phyloP scores from a whole-genome alignment of 1,140 invertebrate genomes.

The Lamellibrachia luymesi region DNA sequence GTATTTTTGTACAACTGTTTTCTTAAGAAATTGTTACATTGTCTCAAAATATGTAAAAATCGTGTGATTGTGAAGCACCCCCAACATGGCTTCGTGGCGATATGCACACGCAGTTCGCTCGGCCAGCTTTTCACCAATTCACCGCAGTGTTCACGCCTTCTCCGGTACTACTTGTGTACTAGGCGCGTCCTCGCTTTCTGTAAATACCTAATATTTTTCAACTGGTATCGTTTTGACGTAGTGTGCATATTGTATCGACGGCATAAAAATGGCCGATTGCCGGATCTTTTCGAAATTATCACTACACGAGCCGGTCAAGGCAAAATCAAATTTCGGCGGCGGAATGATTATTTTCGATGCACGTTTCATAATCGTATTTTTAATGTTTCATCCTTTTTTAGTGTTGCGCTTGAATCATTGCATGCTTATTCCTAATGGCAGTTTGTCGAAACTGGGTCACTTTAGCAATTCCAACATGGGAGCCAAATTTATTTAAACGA shows the following conservation, averaged over 20 bases:
- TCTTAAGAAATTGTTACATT: background rate
- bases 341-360: background rate
- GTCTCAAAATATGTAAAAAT: background rate
- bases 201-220: background rate
- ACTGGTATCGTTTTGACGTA: background rate
- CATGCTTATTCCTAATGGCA: background rate
- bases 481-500: slow-evolving; percentile 3
- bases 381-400: background rate
- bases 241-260: background rate
- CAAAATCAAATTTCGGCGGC: background rate
- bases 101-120: background rate
- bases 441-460: background rate
- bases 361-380: background rate
- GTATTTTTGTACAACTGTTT: background rate
- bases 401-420: background rate
- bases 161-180: background rate
- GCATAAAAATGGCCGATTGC: background rate
- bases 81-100: background rate
- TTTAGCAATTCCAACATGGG: background rate
- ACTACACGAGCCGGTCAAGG: background rate
- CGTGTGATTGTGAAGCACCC: background rate
- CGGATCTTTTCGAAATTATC: background rate
- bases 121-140: background rate
- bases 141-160: background rate
- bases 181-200: background rate